phyloP scores from a whole-genome alignment of 2,888 invertebrate species.

The Mythimna pallens region DNA sequence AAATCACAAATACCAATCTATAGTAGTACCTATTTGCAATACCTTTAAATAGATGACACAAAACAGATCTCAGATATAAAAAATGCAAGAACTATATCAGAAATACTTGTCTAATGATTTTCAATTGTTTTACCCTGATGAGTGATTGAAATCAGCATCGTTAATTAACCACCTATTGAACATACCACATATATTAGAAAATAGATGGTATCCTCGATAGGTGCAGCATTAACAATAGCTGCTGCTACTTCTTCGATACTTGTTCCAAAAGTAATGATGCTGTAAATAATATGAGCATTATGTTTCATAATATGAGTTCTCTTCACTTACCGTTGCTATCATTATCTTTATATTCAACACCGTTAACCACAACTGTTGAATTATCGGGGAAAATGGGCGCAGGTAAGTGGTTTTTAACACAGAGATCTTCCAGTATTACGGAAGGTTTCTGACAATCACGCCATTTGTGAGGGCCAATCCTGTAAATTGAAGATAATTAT shows the following conservation, averaged over 20 bases:
- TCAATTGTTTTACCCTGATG: background rate
- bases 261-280: background rate
- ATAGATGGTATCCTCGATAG: too few species aligned
- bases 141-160: background rate
- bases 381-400: slow-evolving; percentile 74
- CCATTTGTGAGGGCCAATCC: slow-evolving; percentile 94
- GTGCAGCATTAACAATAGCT: too few species aligned
- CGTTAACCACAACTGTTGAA: slow-evolving; percentile 77
- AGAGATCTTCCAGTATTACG: slow-evolving; percentile 93
- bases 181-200: too few species aligned
- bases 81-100: too few species aligned
- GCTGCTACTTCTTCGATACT: background rate
- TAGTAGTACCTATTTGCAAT: too few species aligned
- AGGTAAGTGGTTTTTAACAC: slow-evolving; percentile 91
- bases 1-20: too few species aligned
- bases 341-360: slow-evolving; percentile 78
- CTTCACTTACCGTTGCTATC: slow-evolving; percentile 63
- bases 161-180: background rate
- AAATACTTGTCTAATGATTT: background rate
- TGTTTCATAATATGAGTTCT: background rate
- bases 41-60: too few species aligned
- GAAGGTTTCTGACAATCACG: slow-evolving; percentile 94
- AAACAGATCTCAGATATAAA: too few species aligned
- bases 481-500: slow-evolving; percentile 59
- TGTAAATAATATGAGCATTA: background rate